Base-by-base conservation (phyloP, 1,140 invertebrate genomes). In the Heliconius nattereri region DNA sequence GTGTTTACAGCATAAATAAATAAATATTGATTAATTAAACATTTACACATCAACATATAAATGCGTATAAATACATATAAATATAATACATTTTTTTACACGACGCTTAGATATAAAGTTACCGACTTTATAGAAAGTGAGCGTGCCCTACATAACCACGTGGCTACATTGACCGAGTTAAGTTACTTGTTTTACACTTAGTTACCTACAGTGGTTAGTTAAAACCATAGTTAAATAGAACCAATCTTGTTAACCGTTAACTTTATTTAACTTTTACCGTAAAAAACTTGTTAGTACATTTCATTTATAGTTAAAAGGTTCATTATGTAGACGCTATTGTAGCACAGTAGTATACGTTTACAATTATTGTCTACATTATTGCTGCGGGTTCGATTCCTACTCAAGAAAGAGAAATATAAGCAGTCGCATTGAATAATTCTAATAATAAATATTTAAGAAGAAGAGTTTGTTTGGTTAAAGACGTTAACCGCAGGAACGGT, bases 121-220 rank as follows among this genome's bases (percentile, higher is more conserved):
- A 78, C 76, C 70, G 45, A 66, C 76, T 74, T 52, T 78, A 70
- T 66, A 66, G 84, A 85, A 85, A 83, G 84, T 83, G 80, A 85
- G 78, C 78, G 84, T 83, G 80, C 29, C 76, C 81, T 45, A 80
- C 75, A 71, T 85, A 72, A 76, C 20, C 76, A 83, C 79, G 84
- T 85, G 84, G 79, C 76, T 66, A 49, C 75, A 71, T 75, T 83
- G 82, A 82, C 82, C 82, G 78, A 85, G 80, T 78, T 85, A 73
- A 77, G 71, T 80, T 80, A 57, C 73, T 76, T 76, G 60, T 73
- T 75, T 80, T 73, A 80, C 60, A 66, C 60, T 66, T 16, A 66
- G 60, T 52, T 52, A 52, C 19, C 26, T 29, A 66, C 13, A 66
- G 60, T 9, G 29, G 26, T 66, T 66, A 66, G 60, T 66, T 66